Base-by-base conservation (phyloP, 2,113 vertebrate genomes). In the Triplophysa dalaica region DNA sequence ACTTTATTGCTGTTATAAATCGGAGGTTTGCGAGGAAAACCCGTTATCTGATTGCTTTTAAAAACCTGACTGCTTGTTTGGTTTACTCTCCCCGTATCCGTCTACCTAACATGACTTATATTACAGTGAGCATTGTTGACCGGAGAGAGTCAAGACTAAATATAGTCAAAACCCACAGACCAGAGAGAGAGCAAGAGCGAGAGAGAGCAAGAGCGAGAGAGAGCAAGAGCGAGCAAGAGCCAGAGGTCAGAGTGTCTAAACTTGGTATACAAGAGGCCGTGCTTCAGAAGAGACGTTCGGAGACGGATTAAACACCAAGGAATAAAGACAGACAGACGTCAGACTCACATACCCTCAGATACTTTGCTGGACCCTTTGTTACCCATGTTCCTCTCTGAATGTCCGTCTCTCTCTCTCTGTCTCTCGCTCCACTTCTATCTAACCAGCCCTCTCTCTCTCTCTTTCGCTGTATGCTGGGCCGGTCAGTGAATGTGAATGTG, bases 71-170 rank as follows among this genome's bases (percentile, higher is more conserved):
- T 38, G 16, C 13, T n/a, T 41, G 50, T 21, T 21, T 3, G 16
- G 6, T 38, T 7, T 2, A 48, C 17, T 38, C 60, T 22, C 61
- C 41, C 68, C 72, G 14, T 54, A n/a, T 52, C 75, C 3, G 10
- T 45, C 54, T 43, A 66, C 19, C 4, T 33, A 38, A 11, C 16
- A 7, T 1, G 16, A 33, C 70, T 61, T 33, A 63, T 24, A 29
- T 65, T 45, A 82, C 81, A 89, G 89, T 91, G 89, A 88, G 88
- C 68, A 91, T 91, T 91, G 90, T 90, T 91, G 90, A 90, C 87
- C 82, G 87, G 87, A 87, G 89, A 88, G 84, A 77, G 88, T 84
- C 81, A 89, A 90, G 92, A 88, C 94, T 96, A 95, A 95, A 96
- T 95, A 94, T 95, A 96, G 94, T 92, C 91, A 93, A 89, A 90